Percentiles rank a stretch among this genome's conserved stretches.
phyloP scores from a whole-genome alignment of 2,797 vertebrate genomes.

The Psittacula derbiana region DNA sequence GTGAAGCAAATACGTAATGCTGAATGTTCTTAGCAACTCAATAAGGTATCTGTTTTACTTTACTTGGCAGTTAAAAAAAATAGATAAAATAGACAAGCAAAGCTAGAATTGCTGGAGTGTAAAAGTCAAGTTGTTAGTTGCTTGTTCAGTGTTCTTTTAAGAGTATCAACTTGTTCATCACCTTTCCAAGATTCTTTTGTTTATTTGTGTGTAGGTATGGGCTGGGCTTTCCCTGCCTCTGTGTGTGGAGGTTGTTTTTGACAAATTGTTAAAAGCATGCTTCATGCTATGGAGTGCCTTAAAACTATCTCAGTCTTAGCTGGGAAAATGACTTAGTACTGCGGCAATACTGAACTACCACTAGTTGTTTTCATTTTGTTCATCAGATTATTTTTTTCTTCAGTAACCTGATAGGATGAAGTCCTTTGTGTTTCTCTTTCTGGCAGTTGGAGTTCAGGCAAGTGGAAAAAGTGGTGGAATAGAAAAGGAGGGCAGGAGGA shows the following conservation, averaged over 20 bases:
- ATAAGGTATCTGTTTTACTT: neutral
- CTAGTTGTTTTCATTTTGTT: neutral
- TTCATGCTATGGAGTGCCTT: neutral
- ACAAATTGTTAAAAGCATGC: neutral
- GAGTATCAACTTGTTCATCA: neutral
- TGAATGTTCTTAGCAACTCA: neutral
- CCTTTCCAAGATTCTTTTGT: neutral
- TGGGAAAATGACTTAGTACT: neutral
- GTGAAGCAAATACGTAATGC: neutral
- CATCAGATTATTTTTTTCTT: neutral
- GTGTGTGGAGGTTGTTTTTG: accelerated
- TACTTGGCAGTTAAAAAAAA: neutral
- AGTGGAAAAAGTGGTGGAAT: neutral
- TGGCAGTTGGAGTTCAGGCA: neutral
- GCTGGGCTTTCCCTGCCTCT: neutral
- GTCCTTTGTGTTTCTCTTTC: neutral
- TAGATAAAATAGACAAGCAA: neutral
- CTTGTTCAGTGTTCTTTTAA: neutral
- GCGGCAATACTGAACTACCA: neutral
- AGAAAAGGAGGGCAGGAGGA: neutral
- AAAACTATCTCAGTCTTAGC: neutral
- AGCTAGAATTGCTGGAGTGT: neutral
- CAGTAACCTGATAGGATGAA: neutral
- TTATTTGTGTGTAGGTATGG: neutral
- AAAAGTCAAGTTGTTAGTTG: neutral